phyloP scores from a whole-genome alignment of 2,888 invertebrate genomes.

The Eumacrocentrus americanus region DNA sequence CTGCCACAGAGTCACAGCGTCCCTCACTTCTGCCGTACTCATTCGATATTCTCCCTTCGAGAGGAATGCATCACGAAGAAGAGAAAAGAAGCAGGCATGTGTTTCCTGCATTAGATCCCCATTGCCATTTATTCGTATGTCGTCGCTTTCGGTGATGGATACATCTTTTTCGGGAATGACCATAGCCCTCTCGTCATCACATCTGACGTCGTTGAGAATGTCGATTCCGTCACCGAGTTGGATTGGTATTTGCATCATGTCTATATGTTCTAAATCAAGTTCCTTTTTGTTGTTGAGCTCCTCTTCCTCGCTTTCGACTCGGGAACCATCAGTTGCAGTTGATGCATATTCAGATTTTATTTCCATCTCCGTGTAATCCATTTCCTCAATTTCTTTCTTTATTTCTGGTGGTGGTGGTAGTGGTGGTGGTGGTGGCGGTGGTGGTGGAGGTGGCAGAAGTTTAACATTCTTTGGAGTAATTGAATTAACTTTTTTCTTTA shows the following conservation, averaged over 20 bases:
- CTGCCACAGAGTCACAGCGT: slow-evolving; percentile 76
- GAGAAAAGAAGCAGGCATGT: slow-evolving; percentile 84
- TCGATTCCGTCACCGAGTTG: slow-evolving; percentile 72
- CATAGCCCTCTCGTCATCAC: slow-evolving; percentile 52
- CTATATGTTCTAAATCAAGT: slow-evolving; percentile 68
- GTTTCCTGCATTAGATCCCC: slow-evolving; percentile 78
- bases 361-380: slow-evolving; percentile 49
- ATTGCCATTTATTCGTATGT: slow-evolving; percentile 58
- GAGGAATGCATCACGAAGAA: slow-evolving; percentile 86
- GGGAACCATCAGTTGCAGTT: slow-evolving; percentile 38
- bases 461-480: slow-evolving; percentile 42
- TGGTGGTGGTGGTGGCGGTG: slow-evolving; percentile 26
- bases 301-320: slow-evolving; percentile 46
- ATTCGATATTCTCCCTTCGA: slow-evolving; percentile 85
- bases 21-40: slow-evolving; percentile 76
- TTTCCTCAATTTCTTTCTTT: slow-evolving; percentile 56
- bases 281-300: slow-evolving; percentile 54
- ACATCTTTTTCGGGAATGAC: slow-evolving; percentile 54
- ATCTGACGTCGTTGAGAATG: slow-evolving; percentile 63
- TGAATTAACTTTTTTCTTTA: slow-evolving; percentile 51
- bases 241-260: slow-evolving; percentile 80
- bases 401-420: slow-evolving; percentile 47
- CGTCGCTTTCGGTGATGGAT: slow-evolving; percentile 47
- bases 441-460: neutral
- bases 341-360: slow-evolving; percentile 47